Evolutionary conservation across 2,113 vertebrate genomes (phyloP), one percentile per base, ranked within the genome.

Genomic region (Aythya baeri): DNA sequence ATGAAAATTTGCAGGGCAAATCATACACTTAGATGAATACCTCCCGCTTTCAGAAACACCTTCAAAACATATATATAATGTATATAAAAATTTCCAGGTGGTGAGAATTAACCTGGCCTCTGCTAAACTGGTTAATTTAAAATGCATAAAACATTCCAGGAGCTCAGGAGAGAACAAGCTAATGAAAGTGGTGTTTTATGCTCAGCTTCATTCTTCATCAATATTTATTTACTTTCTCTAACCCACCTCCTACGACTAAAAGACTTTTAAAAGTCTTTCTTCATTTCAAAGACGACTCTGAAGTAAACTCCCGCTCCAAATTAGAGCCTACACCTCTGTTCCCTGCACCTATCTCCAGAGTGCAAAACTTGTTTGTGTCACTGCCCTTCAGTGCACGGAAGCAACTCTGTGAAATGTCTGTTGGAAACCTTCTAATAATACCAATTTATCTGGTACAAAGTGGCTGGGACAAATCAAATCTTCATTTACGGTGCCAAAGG

Each of bases 221-320:
- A 91, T 88, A 96, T 94, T 96, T 96, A 96, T 95, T 93, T 93
- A 38, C 32, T 91, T 81, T 95, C 15, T 75, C 49, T 86, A 78
- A 15, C 7, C 32, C 3, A 0, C 18, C 43, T 88, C 80, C 79
- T 83, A 43, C 61, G 66, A 78, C 25, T 91, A 67, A 71, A 93
- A 86, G 58, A 46, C 12, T 90, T 94, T 36, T 50, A 7, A 63
- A 86, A 88, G 46, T 73, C 4, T 76, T 71, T 70, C 72, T 65
- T 73, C 5, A 70, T 86, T 78, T 86, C 67, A 81, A 88, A 74
- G 52, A 88, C 31, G 3, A 74, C 41, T 91, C 17, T 65, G 70
- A 86, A 83, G 5, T 31, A 68, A 86, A 72, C 10, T 74, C 22
- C 20, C 16, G n/a, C 15, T 79, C 79, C 44, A 86, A 68, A 81